phyloP scores from a whole-genome alignment of 2,113 vertebrate species.

The Bos taurus region ARS-UCD2.0 NC_037331.1:65947501-65948000 shows the following conservation, averaged over 20 bases:
- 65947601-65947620: neutral
- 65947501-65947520: neutral
- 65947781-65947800: neutral
- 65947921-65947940: neutral
- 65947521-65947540: neutral
- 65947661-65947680: neutral
- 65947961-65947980: too few relatives aligned
- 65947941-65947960: too few relatives aligned
- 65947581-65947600: neutral
- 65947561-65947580: neutral
- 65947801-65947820: neutral
- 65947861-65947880: neutral
- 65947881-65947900: neutral
- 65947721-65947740: neutral
- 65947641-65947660: neutral
- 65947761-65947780: neutral
- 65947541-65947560: neutral
- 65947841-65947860: neutral
- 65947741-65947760: neutral
- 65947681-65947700: neutral
- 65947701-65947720: neutral
- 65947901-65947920: neutral
- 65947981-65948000: too few relatives aligned
- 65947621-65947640: neutral
- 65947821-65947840: neutral